phyloP scores from a whole-genome alignment of 2,797 vertebrate species.

The Myiotriccus ornatus region DNA sequence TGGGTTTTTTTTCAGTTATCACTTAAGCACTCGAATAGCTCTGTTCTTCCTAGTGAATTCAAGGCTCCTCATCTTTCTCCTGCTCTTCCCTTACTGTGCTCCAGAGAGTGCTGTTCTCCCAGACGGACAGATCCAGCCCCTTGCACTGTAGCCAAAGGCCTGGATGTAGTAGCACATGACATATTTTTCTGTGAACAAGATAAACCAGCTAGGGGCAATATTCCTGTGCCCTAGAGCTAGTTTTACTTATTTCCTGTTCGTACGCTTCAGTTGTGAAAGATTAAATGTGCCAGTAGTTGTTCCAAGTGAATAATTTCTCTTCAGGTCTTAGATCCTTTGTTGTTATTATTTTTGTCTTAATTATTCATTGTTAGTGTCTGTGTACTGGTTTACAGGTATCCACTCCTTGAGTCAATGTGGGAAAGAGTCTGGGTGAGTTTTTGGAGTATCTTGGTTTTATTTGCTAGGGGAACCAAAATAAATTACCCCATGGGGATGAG shows the following conservation, averaged over 20 bases:
- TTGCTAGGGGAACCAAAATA: not conserved
- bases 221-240: not conserved
- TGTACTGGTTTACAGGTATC: not conserved
- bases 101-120: constrained; percentile 69
- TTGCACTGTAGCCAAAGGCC: not conserved
- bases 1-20: not conserved
- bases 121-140: not conserved
- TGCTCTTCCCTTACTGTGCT: constrained; percentile 31
- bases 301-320: constrained; percentile 24
- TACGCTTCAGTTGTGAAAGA: not conserved
- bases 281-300: not conserved
- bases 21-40: not conserved
- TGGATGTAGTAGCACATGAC: not conserved
- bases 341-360: constrained; percentile 1
- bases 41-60: not conserved
- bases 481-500: not conserved
- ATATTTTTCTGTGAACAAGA: constrained; percentile 10
- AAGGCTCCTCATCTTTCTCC: not conserved
- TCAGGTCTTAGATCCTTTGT: not conserved
- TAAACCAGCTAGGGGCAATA: constrained; percentile 34
- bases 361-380: constrained; percentile 5
- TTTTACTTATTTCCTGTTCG: constrained; percentile 35
- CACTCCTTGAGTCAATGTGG: not conserved
- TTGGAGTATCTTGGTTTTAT: not conserved
- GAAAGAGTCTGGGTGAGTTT: not conserved